Evolutionary conservation across 2,113 vertebrate genomes (phyloP).

Genomic region (Bos javanicus): DNA sequence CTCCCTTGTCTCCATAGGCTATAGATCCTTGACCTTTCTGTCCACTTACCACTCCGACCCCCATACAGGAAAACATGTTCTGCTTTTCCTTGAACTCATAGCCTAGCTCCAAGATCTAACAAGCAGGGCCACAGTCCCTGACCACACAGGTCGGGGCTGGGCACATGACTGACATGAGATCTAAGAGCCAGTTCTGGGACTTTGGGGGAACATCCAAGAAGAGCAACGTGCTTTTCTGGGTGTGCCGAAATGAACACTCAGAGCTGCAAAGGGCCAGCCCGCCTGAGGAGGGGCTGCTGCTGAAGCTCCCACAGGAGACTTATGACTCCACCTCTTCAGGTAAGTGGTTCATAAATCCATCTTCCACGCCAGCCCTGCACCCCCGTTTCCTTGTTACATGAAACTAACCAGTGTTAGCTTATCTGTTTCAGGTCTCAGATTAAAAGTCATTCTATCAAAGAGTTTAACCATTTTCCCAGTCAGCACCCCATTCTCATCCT

Average conservation of each 20-base stretch:
- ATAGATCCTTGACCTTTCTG: background rate
- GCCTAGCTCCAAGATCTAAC: background rate
- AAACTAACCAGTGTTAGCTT: background rate
- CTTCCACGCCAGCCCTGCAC: background rate
- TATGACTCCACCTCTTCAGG: background rate
- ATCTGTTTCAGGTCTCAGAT: too few species aligned
- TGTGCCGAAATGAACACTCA: too few species aligned
- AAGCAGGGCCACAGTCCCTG: background rate
- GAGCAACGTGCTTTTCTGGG: background rate
- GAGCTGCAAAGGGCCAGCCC: background rate
- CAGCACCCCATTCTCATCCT: background rate
- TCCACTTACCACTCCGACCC: background rate
- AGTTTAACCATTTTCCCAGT: background rate
- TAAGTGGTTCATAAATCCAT: background rate
- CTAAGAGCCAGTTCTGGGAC: background rate
- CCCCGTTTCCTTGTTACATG: background rate
- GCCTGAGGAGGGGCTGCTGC: too few species aligned
- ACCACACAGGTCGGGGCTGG: too few species aligned
- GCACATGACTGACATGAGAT: background rate
- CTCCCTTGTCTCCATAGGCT: background rate
- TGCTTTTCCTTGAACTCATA: background rate
- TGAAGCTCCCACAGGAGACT: background rate
- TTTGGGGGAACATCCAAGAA: background rate
- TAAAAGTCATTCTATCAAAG: background rate
- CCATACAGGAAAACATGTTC: background rate